Evolutionary conservation across 2,797 vertebrate genomes (phyloP).

Genomic region (Enteromius thamalakanensis): DNA sequence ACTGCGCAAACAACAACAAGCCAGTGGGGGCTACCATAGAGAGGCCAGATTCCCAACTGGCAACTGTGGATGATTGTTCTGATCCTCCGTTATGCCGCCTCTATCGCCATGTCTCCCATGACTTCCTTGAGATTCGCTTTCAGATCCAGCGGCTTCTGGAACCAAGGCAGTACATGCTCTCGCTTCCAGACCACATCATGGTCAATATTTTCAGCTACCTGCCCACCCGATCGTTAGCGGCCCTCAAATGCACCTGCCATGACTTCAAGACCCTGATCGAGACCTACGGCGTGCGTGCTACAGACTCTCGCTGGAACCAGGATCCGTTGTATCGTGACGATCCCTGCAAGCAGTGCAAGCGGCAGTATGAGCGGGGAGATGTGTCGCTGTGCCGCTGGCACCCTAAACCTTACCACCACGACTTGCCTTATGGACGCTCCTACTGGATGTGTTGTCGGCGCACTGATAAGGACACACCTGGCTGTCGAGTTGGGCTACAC

Average conservation of each 20-base stretch:
- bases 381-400: slow-evolving; percentile 97
- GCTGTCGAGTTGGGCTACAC: slow-evolving; percentile 91
- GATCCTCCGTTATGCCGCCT: slow-evolving; percentile 90
- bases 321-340: slow-evolving; percentile 94
- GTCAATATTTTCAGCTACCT: slow-evolving; percentile 93
- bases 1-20: slow-evolving; percentile 75
- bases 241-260: slow-evolving; percentile 94
- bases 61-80: slow-evolving; percentile 61
- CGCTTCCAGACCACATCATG: slow-evolving; percentile 92
- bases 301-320: slow-evolving; percentile 92
- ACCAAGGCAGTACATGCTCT: slow-evolving; percentile 93
- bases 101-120: slow-evolving; percentile 94
- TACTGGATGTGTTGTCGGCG: slow-evolving; percentile 99
- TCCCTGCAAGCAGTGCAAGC: slow-evolving; percentile 97
- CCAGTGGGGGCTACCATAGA: slow-evolving; percentile 53
- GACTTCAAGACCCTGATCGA: slow-evolving; percentile 93
- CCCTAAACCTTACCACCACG: slow-evolving; percentile 98
- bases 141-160: slow-evolving; percentile 95
- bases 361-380: slow-evolving; percentile 89
- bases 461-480: slow-evolving; percentile 88
- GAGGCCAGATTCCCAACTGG: slow-evolving; percentile 73
- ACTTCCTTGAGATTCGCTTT: slow-evolving; percentile 96
- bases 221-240: slow-evolving; percentile 88
- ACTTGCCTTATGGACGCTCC: slow-evolving; percentile 97
- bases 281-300: slow-evolving; percentile 87